A percentile compares a stretch with the other conserved stretches of the same genome.
These are phyloP conservation scores for Ophioninae sp. DNA, from an alignment of 2,888 invertebrate genomes.

Conservation along the genomic window DNA sequence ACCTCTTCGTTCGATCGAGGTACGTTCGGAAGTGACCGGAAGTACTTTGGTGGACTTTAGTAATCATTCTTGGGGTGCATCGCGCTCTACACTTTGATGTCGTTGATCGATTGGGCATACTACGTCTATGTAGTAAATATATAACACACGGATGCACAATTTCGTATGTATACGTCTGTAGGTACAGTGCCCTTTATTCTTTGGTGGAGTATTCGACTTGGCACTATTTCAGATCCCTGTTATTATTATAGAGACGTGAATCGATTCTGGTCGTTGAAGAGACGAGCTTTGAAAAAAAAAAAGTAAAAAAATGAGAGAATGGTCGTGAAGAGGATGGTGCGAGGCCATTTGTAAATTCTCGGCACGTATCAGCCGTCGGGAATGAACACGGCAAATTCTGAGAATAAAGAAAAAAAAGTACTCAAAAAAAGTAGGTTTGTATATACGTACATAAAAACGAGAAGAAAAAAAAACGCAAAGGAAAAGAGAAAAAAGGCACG, in stretches of 20 bases:
- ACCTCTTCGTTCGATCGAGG: conserved; percentile 38
- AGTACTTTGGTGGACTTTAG: conserved; percentile 36
- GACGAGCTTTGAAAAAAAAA: conserved; percentile 32
- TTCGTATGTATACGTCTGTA: conserved; percentile 4
- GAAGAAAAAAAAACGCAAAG: neutral
- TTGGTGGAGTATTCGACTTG: conserved; percentile 63
- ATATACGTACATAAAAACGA: neutral
- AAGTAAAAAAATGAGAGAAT: neutral
- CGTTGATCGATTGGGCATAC: conserved; percentile 51
- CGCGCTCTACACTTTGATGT: conserved; percentile 17
- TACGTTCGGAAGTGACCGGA: conserved; percentile 38
- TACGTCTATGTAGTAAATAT: neutral
- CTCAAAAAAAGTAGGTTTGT: conserved; percentile 9
- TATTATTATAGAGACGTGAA: conserved; percentile 57
- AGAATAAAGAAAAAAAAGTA: conserved; percentile 28
- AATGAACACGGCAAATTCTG: conserved; percentile 44
- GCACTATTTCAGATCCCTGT: conserved; percentile 59
- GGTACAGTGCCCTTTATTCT: conserved; percentile 28
- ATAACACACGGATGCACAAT: neutral
- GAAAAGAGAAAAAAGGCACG: neutral
- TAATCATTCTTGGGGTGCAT: conserved; percentile 46
- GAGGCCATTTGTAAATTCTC: conserved; percentile 46
- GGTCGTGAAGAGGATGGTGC: neutral
- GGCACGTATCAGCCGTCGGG: conserved; percentile 47
- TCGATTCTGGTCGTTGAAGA: conserved; percentile 53